Percentiles rank a stretch among this genome's conserved stretches.
phyloP scores from a whole-genome alignment of 2,113 vertebrate species.

The Phylloscopus whistleri region DNA sequence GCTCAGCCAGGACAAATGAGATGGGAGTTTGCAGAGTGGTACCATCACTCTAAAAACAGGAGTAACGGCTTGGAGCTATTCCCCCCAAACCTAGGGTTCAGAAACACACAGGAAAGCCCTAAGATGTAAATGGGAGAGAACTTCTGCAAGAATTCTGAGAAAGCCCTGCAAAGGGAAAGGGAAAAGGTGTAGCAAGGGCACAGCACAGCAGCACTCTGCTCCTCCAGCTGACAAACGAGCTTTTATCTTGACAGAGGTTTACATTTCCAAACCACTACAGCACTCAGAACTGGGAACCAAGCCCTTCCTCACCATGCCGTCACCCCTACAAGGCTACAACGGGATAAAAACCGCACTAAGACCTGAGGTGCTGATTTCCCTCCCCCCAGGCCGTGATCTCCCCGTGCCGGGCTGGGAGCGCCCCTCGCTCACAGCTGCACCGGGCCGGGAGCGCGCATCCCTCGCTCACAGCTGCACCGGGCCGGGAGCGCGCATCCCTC shows the following conservation, averaged over 20 bases:
- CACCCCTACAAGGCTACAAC: not conserved
- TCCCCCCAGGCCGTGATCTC: accelerated
- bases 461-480: not conserved
- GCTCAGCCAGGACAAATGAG: not conserved
- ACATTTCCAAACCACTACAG: not conserved
- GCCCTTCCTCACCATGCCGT: not conserved
- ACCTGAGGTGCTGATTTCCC: accelerated
- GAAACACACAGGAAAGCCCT: not conserved
- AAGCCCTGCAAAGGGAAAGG: not conserved
- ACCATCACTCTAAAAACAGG: not conserved
- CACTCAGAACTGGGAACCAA: not conserved
- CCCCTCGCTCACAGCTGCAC: too few species aligned
- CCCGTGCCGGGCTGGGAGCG: accelerated
- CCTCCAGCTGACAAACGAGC: not conserved
- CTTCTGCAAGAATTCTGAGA: not conserved
- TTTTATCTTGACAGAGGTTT: not conserved
- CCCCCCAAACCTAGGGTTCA: not conserved
- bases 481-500: too few species aligned
- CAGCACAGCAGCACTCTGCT: not conserved
- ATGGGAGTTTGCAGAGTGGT: not conserved
- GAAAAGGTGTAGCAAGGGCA: accelerated
- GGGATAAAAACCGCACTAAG: not conserved
- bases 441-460: accelerated
- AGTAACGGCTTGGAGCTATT: not conserved
- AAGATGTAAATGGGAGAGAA: accelerated